Conservation (phyloP, 2,113 vertebrate genomes). For the Lophotis ruficrista region DNA sequence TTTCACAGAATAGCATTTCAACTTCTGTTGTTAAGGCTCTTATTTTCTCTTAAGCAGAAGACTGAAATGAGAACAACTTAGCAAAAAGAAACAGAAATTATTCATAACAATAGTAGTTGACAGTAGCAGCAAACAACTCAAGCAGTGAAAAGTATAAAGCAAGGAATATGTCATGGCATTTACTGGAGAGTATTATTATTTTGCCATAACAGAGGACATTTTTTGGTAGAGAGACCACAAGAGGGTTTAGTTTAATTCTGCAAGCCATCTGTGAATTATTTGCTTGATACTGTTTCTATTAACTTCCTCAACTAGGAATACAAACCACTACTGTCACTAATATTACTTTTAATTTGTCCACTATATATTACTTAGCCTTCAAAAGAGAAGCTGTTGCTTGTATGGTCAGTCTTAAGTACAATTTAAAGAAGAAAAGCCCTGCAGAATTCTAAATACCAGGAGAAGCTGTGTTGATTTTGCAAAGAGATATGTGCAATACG, state of each 20-base stretch:
- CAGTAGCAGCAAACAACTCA: slow-evolving; percentile 5
- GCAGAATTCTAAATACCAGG: background rate
- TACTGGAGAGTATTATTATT: background rate
- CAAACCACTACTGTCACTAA: background rate
- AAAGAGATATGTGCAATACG: background rate
- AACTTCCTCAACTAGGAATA: background rate
- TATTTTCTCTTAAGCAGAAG: background rate
- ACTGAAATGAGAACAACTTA: slow-evolving; percentile 6
- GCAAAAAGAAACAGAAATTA: background rate
- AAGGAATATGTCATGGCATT: background rate
- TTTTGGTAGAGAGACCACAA: background rate
- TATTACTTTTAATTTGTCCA: background rate
- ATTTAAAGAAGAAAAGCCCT: background rate
- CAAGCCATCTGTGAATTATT: background rate
- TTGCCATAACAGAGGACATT: background rate
- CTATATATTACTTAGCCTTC: background rate
- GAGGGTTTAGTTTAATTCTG: background rate
- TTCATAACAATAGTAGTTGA: slow-evolving; percentile 10
- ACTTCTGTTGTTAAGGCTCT: background rate
- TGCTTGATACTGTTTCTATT: background rate
- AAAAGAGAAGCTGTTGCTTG: background rate
- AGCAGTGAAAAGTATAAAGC: background rate
- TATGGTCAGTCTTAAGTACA: background rate
- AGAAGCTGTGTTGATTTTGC: background rate
- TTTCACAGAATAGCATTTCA: background rate